phyloP scores from a whole-genome alignment of 37 sponge, comb jelly and placozoan genomes.

The Tethya wilhelma region DNA sequence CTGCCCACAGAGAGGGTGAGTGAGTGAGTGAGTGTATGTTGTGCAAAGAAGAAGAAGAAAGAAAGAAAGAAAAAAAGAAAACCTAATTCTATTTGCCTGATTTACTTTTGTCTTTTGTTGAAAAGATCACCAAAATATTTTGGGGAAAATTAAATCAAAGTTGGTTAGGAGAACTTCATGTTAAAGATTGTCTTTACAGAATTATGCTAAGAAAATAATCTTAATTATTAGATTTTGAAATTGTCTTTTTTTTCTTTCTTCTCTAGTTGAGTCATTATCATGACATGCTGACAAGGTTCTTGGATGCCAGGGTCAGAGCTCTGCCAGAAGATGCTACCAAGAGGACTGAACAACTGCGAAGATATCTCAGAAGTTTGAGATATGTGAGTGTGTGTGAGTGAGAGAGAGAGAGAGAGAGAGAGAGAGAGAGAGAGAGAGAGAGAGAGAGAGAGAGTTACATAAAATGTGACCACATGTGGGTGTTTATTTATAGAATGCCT shows the following conservation, averaged over 20 bases:
- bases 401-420: background rate
- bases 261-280: conserved; percentile 45
- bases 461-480: background rate
- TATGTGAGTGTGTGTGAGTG: conserved; percentile 21
- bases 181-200: too few relatives aligned
- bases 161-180: too few relatives aligned
- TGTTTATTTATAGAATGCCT: too few relatives aligned
- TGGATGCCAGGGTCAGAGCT: conserved; percentile 24
- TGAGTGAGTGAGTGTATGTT: background rate
- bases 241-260: background rate
- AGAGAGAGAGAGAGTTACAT: too few relatives aligned
- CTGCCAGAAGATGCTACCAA: conserved; percentile 36
- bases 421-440: background rate
- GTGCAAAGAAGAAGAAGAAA: background rate
- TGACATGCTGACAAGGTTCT: conserved; percentile 35
- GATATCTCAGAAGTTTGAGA: conserved; percentile 45
- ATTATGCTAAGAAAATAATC: too few relatives aligned
- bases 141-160: too few relatives aligned
- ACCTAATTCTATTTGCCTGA: too few relatives aligned
- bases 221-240: too few relatives aligned
- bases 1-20: conserved; percentile 70
- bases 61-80: background rate
- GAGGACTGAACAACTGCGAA: conserved; percentile 41
- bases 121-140: too few relatives aligned
- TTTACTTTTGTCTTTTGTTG: too few relatives aligned